Evolutionary conservation across 2,888 invertebrate genomes (phyloP), one percentile per base, ranked within the genome.

Genomic region (Apodemia zela): DNA sequence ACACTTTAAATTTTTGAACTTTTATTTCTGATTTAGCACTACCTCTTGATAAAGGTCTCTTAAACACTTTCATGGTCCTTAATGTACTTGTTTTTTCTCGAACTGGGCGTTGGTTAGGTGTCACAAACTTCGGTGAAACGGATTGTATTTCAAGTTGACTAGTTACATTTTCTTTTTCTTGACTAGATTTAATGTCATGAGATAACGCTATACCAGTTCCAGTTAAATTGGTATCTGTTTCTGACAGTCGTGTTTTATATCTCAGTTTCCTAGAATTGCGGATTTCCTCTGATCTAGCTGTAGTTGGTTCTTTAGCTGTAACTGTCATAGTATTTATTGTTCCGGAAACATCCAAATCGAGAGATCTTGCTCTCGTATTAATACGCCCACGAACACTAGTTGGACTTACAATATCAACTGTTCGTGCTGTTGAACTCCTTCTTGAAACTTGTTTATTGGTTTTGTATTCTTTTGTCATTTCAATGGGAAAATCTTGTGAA

Each of bases 151-250:
- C 83, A 62, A 75, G 71, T 79, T 87, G 89, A 89, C 85, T 89
- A 85, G 85, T 75, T 72, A 73, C 69, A 64, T 65, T 73, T 71
- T 80, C 81, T 71, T 79, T 81, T 63, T 74, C 81, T 73, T 86
- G 87, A 88, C 88, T 87, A 87, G 88, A 85, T 74, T 84, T 74
- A 65, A 82, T 77, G 78, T 84, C 85, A 69, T 82, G 82, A 11
- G 75, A 72, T 65, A 75, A 68, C 68, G 73, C 72, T 45, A 87
- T 75, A 66, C 85, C 87, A 74, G 85, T 82, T 7, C 84, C 85
- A 18, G 89, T 87, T 74, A 88, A 73, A 73, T 91, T 91, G 6
- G 87, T 79, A 64, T 90, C 89, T 13, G 82, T 84, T 72, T 90
- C 90, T 11, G 81, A 74, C 60, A 76, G 73, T 61, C 87, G 76